These are phyloP conservation scores for Helarctos malayanus DNA, from an alignment of 2,797 vertebrate genomes.

Conservation along the genomic window DNA sequence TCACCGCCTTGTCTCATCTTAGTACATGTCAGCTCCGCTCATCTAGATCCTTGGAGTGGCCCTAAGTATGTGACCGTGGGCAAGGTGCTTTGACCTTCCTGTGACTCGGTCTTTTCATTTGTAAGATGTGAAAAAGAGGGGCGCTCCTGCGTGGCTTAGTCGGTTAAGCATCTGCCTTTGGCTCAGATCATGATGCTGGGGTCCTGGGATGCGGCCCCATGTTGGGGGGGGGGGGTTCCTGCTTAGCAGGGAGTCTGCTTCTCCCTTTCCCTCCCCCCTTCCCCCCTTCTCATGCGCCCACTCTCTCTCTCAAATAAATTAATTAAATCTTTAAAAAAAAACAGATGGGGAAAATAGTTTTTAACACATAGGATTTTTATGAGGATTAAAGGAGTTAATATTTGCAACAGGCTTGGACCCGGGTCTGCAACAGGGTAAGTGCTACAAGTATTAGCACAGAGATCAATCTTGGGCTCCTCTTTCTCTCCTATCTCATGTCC, in stretches of 20 bases:
- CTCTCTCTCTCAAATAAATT: background rate
- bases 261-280: background rate
- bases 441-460: background rate
- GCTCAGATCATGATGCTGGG: background rate
- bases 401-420: background rate
- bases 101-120: background rate
- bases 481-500: background rate
- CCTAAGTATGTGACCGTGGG: background rate
- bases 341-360: background rate
- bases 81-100: background rate
- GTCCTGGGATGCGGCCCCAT: background rate
- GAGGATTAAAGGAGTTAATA: background rate
- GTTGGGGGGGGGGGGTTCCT: background rate
- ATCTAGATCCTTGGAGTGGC: background rate
- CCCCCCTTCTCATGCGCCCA: background rate
- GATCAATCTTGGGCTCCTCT: background rate
- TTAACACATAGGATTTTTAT: background rate
- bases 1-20: background rate
- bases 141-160: background rate
- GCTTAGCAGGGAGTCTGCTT: background rate
- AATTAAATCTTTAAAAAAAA: background rate
- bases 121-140: background rate
- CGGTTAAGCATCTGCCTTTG: background rate
- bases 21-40: background rate
- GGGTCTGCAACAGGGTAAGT: background rate